phyloP scores from a whole-genome alignment of 2,888 invertebrate genomes.

The Acholoe squamosa region DNA sequence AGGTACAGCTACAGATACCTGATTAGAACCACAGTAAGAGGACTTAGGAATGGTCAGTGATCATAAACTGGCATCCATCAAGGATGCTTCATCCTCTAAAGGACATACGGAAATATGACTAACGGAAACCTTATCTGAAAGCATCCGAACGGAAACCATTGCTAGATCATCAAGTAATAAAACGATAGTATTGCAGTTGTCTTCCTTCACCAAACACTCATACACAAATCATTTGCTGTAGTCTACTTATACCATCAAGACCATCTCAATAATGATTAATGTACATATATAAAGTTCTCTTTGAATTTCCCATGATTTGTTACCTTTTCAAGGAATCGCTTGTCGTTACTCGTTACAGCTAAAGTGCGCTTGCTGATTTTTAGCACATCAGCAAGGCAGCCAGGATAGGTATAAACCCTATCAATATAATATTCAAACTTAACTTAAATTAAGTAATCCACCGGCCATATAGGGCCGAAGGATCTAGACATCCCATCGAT shows the following conservation, averaged over 20 bases:
- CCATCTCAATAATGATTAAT: background rate
- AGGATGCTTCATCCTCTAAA: background rate
- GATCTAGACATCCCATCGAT: background rate
- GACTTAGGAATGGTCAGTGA: background rate
- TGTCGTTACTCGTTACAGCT: background rate
- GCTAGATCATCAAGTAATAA: slow-evolving; percentile 1
- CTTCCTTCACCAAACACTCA: slow-evolving; percentile 41
- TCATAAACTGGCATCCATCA: background rate
- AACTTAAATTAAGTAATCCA: background rate
- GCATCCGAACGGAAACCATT: background rate
- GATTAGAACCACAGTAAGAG: slow-evolving; percentile 7
- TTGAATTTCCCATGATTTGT: background rate
- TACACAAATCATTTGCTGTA: slow-evolving; percentile 44
- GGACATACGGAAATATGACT: background rate
- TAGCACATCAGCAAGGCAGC: slow-evolving; percentile 6
- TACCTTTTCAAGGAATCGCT: slow-evolving; percentile 27
- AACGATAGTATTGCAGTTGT: slow-evolving; percentile 49
- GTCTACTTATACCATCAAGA: slow-evolving; percentile 35
- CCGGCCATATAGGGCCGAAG: background rate
- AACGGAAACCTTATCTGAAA: background rate
- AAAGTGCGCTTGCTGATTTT: background rate
- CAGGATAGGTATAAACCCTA: background rate
- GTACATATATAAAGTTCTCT: background rate
- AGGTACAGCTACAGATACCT: background rate
- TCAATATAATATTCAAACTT: background rate